A percentile compares a stretch with the other conserved stretches of the same genome.
These are phyloP conservation scores for Magallana ariakensis DNA, from an alignment of 1,140 invertebrate genomes.

Conservation along the genomic window DNA sequence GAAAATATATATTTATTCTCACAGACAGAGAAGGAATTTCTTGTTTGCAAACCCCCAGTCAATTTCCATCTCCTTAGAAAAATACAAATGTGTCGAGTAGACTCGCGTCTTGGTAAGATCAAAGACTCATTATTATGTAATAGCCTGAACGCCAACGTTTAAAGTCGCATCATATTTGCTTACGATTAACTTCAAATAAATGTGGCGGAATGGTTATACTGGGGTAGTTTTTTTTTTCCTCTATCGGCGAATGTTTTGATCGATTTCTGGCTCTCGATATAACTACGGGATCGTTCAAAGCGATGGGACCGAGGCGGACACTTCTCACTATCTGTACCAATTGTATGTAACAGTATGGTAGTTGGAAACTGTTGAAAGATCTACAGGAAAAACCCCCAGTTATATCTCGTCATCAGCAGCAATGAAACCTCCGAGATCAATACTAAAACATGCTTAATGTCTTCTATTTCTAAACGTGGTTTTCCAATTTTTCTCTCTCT, in stretches of 20 bases:
- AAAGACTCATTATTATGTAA: slow-evolving; percentile 30
- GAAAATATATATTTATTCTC: slow-evolving; percentile 3
- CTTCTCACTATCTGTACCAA: background rate
- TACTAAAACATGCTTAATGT: background rate
- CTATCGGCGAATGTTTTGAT: background rate
- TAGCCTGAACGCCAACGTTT: slow-evolving; percentile 9
- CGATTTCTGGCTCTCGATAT: background rate
- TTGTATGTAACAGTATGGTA: background rate
- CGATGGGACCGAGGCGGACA: background rate
- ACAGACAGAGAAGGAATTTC: background rate
- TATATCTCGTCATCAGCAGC: background rate
- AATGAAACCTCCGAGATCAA: background rate
- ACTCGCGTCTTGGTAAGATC: background rate
- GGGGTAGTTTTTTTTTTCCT: background rate
- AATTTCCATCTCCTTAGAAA: slow-evolving; percentile 13
- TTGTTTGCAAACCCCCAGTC: slow-evolving; percentile 28
- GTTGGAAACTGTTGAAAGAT: background rate
- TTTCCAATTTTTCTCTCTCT: too few relatives aligned
- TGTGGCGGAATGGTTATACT: background rate
- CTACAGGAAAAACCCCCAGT: background rate
- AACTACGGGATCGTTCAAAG: background rate
- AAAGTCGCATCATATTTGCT: slow-evolving; percentile 36
- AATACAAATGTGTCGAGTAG: background rate
- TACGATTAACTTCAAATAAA: slow-evolving; percentile 37
- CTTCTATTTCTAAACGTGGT: background rate